phyloP scores from a whole-genome alignment of 2,113 vertebrate species.

The Barnardius zonarius region DNA sequence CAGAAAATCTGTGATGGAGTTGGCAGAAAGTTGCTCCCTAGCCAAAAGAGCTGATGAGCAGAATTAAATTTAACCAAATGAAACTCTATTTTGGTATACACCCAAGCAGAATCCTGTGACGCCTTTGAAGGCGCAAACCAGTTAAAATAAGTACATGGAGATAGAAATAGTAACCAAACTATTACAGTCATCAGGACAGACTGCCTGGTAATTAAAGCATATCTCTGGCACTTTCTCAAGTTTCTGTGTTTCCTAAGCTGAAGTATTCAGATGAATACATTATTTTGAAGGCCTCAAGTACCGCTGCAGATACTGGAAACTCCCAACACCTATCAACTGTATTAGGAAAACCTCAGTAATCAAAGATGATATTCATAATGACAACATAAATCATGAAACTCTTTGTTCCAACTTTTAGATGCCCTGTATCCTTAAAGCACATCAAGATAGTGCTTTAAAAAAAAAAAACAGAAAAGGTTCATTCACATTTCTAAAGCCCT shows the following conservation, averaged over 20 bases:
- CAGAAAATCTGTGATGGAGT: not conserved
- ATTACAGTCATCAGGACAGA: constrained; percentile 36
- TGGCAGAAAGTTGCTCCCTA: constrained; percentile 39
- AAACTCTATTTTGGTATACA: constrained; percentile 38
- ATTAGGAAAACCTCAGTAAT: not conserved
- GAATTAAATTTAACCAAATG: constrained; percentile 53
- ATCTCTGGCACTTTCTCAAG: constrained; percentile 14
- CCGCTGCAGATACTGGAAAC: not conserved
- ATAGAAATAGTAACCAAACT: constrained; percentile 38
- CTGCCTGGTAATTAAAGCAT: constrained; percentile 24
- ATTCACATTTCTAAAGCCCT: not conserved
- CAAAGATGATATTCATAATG: not conserved
- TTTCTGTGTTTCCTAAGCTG: not conserved
- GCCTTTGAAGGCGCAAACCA: constrained; percentile 33
- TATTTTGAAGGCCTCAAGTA: not conserved
- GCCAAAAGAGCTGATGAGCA: constrained; percentile 59
- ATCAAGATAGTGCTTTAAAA: not conserved
- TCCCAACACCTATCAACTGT: not conserved
- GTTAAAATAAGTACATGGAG: not conserved
- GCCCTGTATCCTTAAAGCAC: not conserved
- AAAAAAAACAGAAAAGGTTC: not conserved
- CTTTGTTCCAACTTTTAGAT: not conserved
- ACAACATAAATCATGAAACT: not conserved
- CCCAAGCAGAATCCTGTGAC: constrained; percentile 41
- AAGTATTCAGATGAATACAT: not conserved